phyloP scores from a whole-genome alignment of 2,113 vertebrate species.

The Scolopax mira region DNA sequence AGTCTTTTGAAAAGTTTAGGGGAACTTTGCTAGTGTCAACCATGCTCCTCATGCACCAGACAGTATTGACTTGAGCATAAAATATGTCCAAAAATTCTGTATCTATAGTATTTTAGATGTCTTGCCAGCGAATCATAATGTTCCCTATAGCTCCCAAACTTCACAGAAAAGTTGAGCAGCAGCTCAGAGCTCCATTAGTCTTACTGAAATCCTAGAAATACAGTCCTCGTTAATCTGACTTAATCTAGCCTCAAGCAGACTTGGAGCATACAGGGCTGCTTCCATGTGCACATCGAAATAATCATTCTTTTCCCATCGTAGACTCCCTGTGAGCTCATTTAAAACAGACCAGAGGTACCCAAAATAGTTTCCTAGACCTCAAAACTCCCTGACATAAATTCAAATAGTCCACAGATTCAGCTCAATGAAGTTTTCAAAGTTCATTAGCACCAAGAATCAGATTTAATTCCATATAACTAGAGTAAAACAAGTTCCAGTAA shows the following conservation, averaged over 20 bases:
- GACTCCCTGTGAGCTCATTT: neutral
- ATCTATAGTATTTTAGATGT: neutral
- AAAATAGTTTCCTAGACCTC: neutral
- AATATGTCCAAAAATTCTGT: neutral
- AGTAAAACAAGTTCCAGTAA: constrained; percentile 37
- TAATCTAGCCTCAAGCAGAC: constrained; percentile 5
- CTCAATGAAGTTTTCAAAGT: constrained; percentile 9
- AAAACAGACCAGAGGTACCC: neutral
- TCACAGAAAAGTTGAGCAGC: neutral
- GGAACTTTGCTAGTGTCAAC: neutral
- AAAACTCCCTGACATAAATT: constrained; percentile 8
- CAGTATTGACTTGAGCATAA: neutral
- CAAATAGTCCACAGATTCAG: neutral
- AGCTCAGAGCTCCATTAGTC: neutral
- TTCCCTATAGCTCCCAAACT: neutral
- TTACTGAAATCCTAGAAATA: constrained; percentile 2
- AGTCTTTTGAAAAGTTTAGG: neutral
- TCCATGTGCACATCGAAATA: neutral
- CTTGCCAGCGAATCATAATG: neutral
- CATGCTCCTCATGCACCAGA: neutral
- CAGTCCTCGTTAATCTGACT: neutral
- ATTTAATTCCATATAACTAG: neutral
- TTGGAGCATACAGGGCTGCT: neutral
- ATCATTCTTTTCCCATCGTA: neutral
- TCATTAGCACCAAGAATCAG: neutral